phyloP scores from a whole-genome alignment of 2,113 vertebrate species.

The Entomyzon cyanotis region DNA sequence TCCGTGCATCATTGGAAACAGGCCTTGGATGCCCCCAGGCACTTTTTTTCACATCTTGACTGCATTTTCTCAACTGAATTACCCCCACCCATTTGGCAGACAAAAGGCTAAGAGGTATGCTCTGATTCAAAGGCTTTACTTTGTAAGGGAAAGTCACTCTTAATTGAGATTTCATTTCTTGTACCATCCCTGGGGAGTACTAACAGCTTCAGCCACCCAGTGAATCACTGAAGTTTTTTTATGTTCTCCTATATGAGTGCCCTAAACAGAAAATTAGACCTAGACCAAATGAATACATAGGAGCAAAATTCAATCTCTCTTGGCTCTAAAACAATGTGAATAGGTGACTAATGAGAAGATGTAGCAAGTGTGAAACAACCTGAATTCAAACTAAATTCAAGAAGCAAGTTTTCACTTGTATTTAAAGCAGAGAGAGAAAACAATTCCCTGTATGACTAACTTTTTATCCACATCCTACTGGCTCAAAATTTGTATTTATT shows the following conservation, averaged over 20 bases:
- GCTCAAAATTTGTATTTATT: not conserved
- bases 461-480: not conserved
- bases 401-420: not conserved
- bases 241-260: fast-evolving
- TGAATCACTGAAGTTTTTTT: not conserved
- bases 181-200: not conserved
- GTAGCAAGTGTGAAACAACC: not conserved
- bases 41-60: conserved; percentile 29
- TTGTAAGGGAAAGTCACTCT: conserved; percentile 5
- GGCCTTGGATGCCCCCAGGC: not conserved
- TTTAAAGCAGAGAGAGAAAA: not conserved
- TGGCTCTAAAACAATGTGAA: not conserved
- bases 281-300: not conserved
- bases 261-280: not conserved
- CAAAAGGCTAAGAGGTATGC: conserved; percentile 28
- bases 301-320: not conserved
- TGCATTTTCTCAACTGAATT: conserved; percentile 38
- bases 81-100: conserved; percentile 28
- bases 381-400: not conserved
- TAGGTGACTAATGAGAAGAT: not conserved
- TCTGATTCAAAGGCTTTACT: conserved; percentile 38
- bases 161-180: conserved; percentile 43
- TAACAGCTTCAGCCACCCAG: not conserved
- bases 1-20: conserved; percentile 36
- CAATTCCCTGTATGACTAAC: fast-evolving